Conservation (phyloP, 2,888 invertebrate genomes). For the Podotricha telesiphe region DNA sequence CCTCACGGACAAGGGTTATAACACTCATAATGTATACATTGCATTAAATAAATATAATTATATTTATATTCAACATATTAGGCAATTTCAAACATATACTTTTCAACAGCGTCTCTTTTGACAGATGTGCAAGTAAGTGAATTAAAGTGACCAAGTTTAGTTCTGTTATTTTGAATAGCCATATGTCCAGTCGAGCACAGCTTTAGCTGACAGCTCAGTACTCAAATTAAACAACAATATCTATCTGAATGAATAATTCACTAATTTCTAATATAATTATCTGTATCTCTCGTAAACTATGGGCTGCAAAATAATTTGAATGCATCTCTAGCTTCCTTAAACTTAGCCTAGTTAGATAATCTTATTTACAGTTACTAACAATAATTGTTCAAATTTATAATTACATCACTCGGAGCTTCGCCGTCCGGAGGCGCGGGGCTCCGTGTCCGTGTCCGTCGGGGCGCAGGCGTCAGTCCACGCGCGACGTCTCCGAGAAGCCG, state of each 20-base stretch:
- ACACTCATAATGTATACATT: constrained; percentile 30
- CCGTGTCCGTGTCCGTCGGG: constrained; percentile 16
- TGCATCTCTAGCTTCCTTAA: constrained; percentile 76
- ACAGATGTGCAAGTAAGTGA: constrained; percentile 3
- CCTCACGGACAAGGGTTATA: constrained; percentile 22
- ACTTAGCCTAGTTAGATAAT: constrained; percentile 73
- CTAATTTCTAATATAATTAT: constrained; percentile 60
- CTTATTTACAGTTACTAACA: constrained; percentile 77
- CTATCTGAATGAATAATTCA: constrained; percentile 42
- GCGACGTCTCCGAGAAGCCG: constrained; percentile 67
- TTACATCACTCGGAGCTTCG: constrained; percentile 58
- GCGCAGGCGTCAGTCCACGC: constrained; percentile 69
- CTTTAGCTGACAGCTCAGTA: constrained; percentile 22
- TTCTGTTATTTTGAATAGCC: constrained; percentile 19
- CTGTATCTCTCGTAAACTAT: constrained; percentile 66
- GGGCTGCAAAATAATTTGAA: constrained; percentile 76
- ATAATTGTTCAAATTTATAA: constrained; percentile 72
- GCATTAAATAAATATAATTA: constrained; percentile 31
- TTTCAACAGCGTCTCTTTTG: constrained; percentile 23
- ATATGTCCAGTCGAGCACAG: constrained; percentile 34
- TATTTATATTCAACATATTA: constrained; percentile 28
- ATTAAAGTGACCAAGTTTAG: constrained; percentile 3
- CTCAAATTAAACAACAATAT: constrained; percentile 40
- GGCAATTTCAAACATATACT: constrained; percentile 29
- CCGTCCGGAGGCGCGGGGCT: constrained; percentile 44